These are phyloP conservation scores for Sebastes matsubarae DNA, from an alignment of 2,797 vertebrate species.

Conservation along the genomic window DNA sequence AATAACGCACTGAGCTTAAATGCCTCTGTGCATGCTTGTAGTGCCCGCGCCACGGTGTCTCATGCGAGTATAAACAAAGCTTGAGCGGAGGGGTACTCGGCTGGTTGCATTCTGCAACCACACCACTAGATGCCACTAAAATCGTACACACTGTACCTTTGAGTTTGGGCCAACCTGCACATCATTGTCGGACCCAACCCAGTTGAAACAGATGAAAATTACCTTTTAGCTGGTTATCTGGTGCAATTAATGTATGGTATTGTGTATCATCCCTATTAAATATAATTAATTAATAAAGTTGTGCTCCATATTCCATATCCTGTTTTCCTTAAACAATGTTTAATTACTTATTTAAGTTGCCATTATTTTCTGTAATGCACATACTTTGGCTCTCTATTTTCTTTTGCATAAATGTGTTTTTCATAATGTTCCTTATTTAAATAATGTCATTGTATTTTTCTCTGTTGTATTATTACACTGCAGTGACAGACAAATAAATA, in stretches of 20 bases:
- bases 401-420: not conserved
- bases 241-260: not conserved
- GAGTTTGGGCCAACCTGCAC: not conserved
- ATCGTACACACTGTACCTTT: too few species aligned
- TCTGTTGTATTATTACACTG: not conserved
- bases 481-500: not conserved
- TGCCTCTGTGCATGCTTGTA: too few species aligned
- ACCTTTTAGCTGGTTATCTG: not conserved
- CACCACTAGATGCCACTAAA: too few species aligned
- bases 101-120: too few species aligned
- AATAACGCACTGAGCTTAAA: too few species aligned
- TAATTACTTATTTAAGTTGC: not conserved
- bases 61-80: too few species aligned
- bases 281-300: not conserved
- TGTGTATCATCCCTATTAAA: not conserved
- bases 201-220: not conserved
- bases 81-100: too few species aligned
- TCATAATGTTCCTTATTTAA: not conserved
- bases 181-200: not conserved
- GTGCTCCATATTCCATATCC: not conserved
- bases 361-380: not conserved
- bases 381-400: not conserved
- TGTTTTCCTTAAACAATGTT: too few species aligned
- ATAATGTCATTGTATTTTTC: not conserved
- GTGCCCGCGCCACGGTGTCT: too few species aligned